These are phyloP conservation scores for Metaphire vulgaris DNA, from an alignment of 1,140 invertebrate species.

Conservation along the genomic window DNA sequence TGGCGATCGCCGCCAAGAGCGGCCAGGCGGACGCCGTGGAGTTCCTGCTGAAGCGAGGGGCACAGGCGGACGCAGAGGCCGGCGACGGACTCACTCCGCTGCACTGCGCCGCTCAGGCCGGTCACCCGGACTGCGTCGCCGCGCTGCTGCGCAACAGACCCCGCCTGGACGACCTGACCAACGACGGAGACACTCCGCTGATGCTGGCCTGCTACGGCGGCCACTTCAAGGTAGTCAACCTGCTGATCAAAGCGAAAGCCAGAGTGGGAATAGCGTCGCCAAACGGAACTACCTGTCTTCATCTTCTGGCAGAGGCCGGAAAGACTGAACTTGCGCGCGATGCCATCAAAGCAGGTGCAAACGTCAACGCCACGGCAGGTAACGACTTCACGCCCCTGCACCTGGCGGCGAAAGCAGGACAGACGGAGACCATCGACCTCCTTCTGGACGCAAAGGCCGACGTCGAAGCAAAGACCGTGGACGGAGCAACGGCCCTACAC, in stretches of 20 bases:
- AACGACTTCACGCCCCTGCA: not conserved
- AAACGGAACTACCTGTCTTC: not conserved
- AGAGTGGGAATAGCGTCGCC: not conserved
- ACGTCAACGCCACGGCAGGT: not conserved
- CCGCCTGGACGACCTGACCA: not conserved
- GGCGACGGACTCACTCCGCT: not conserved
- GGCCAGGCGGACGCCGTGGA: not conserved
- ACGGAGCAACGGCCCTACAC: not conserved
- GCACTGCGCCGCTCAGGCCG: not conserved
- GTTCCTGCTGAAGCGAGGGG: not conserved
- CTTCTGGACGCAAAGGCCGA: conserved; percentile 7
- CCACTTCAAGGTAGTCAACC: not conserved
- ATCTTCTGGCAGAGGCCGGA: not conserved
- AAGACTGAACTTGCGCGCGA: not conserved
- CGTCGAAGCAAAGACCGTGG: not conserved
- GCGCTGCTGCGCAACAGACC: not conserved
- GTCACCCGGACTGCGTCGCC: not conserved
- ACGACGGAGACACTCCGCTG: not conserved
- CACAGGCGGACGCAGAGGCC: not conserved
- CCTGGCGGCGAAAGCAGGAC: not conserved
- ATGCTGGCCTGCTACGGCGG: conserved; percentile 13
- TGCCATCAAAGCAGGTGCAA: not conserved
- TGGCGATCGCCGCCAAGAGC: not conserved
- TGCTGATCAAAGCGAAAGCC: not conserved
- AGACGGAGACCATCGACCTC: not conserved